Conservation (phyloP, 2,888 invertebrate species). For the Lordiphosa fenestrarum region DNA sequence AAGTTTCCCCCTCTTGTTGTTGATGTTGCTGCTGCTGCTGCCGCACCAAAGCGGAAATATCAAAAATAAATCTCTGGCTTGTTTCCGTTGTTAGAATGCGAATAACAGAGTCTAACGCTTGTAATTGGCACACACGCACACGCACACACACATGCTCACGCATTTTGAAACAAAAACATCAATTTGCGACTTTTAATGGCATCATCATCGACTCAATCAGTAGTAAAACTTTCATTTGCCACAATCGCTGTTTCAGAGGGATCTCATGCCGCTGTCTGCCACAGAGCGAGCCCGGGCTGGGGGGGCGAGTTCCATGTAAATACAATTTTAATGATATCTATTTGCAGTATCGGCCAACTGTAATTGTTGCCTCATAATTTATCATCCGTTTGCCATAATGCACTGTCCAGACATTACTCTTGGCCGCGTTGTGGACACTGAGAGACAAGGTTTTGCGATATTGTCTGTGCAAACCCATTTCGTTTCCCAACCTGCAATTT, state of each 20-base stretch:
- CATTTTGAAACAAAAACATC: slow-evolving; percentile 66
- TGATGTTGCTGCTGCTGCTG: slow-evolving; percentile 38
- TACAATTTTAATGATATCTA: too few species aligned
- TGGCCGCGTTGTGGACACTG: too few species aligned
- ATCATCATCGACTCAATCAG: slow-evolving; percentile 75
- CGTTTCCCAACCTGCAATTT: too few species aligned
- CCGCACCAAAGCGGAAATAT: slow-evolving; percentile 62
- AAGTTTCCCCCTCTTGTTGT: slow-evolving; percentile 56
- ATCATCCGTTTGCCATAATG: slow-evolving; percentile 7
- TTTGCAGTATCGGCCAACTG: not conserved
- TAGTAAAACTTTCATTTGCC: slow-evolving; percentile 56
- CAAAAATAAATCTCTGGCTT: slow-evolving; percentile 69
- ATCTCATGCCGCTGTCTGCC: not conserved
- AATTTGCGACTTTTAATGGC: slow-evolving; percentile 71
- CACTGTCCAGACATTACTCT: slow-evolving; percentile 1
- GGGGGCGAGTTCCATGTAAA: not conserved
- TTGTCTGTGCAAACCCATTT: not conserved
- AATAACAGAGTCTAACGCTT: slow-evolving; percentile 51
- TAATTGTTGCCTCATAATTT: slow-evolving; percentile 7
- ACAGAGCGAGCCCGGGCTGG: not conserved
- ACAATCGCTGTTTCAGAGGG: slow-evolving; percentile 19
- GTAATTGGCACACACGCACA: slow-evolving; percentile 45
- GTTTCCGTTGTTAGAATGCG: slow-evolving; percentile 63
- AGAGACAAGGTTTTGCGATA: too few species aligned
- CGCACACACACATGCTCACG: slow-evolving; percentile 15